phyloP scores from a whole-genome alignment of 1,140 invertebrate species.

The Conopomorpha cramerella region DNA sequence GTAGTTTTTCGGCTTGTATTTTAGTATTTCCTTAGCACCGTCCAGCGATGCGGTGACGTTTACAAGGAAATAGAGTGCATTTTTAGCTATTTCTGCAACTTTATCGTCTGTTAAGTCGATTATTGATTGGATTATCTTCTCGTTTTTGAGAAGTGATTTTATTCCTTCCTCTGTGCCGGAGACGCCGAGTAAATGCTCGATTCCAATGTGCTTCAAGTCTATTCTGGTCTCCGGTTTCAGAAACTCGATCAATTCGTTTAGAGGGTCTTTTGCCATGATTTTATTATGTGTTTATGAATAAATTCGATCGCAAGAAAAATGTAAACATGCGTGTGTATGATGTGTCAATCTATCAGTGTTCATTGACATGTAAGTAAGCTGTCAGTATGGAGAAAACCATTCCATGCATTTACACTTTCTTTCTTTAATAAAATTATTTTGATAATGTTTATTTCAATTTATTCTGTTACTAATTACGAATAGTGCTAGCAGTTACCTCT shows the following conservation, averaged over 20 bases:
- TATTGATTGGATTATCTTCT: constrained; percentile 64
- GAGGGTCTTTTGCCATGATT: constrained; percentile 30
- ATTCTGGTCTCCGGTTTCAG: constrained; percentile 29
- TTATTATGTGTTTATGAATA: constrained; percentile 5
- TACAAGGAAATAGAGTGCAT: constrained; percentile 70
- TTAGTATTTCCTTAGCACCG: constrained; percentile 62
- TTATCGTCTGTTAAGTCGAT: constrained; percentile 68
- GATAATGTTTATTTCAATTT: too few species aligned
- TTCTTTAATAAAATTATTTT: too few species aligned
- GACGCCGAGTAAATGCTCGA: constrained; percentile 60
- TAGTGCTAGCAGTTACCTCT: too few species aligned
- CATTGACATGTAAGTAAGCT: too few species aligned
- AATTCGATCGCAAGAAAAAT: too few species aligned
- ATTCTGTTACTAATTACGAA: too few species aligned
- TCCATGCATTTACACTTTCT: too few species aligned
- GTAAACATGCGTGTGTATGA: too few species aligned
- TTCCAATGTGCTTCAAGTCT: constrained; percentile 35
- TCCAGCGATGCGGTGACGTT: constrained; percentile 73
- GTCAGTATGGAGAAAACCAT: too few species aligned
- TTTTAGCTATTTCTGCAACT: constrained; percentile 65
- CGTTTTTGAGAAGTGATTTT: constrained; percentile 60
- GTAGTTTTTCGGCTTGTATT: constrained; percentile 24
- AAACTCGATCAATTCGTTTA: constrained; percentile 38
- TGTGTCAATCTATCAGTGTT: too few species aligned
- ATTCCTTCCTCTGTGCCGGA: constrained; percentile 71